Base-by-base conservation (phyloP, 1,140 invertebrate species). In the Brachionus manjavacas region DNA sequence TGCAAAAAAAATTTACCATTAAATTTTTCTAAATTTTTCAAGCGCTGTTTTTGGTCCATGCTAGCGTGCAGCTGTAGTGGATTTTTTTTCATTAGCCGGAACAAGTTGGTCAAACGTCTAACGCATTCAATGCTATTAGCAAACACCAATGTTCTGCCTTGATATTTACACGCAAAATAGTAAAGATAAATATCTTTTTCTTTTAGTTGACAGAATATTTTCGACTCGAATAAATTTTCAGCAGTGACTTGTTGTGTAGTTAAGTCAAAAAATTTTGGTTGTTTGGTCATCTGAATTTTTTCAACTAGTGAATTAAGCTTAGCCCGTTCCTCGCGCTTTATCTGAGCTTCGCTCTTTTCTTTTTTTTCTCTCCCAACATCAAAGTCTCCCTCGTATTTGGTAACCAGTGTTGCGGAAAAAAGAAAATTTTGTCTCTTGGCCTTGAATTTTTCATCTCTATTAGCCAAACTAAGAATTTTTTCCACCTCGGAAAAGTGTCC, bases 121-220 rank as follows among this genome's bases (percentile, higher is more conserved):
- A 98, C 94, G 89, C 95, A 96, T 81, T 95, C 94, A 84, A 98
- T 97, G 78, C 95, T 97, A 90, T 99, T 99, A 86, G 95, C 96
- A 90, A 99, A 99, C n/a, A 99, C 93, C 39, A 99, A 92, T 3
- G 95, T 98, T 84, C 95, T 90, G 0, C 96, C 97, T 23, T 86
- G 92, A 90, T 98, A 93, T 70, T 92, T 91, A 85, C 93, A 92
- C 14, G 98, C 87, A 86, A 99, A 95, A 87, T 98, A 98, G 88
- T 97, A 98, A 0, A 99, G 89, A 88, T 97, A 95, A 64, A 93
- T 92, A 90, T 99, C 97, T 91, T 93, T 90, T 90, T 93, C 88
- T 84, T 89, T 85, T 80, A 85, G 86, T 6, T 85, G 86, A 86
- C 91, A 92, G 85, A 89, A 87, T 11, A 97, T 94, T 84, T 93